Base-by-base conservation (phyloP, 2,888 invertebrate genomes). In the Drosophila vallismaia region DNA sequence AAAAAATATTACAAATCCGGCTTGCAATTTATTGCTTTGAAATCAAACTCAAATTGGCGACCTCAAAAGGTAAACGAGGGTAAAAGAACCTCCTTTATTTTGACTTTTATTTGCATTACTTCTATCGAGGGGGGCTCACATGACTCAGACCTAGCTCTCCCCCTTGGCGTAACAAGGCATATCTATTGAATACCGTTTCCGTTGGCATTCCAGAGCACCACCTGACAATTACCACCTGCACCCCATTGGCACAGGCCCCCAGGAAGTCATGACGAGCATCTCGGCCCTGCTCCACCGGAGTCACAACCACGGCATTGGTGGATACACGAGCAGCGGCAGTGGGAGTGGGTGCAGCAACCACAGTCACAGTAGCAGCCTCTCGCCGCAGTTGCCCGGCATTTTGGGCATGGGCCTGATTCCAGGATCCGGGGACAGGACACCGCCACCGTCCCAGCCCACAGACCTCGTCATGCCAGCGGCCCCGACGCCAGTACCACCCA, bases 261-360 rank as follows among this genome's bases (percentile, higher is more conserved):
- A 14, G 38, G 31, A 38, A 53, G 64, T 42, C 64, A 88, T 84
- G 88, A 71, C 88, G 40, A 88, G 88, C 79, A 85, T 86, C 66
- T 84, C 84, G 57, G 71, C 86, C 31, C 67, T 85, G 57, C 72
- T 87, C 71, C 87, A 86, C 28, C 79, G 88, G 62, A 86, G 76
- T 59, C 82, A 86, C 73, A 68, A 58, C 12, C 70, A 76, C 62
- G 62, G 69, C 60, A 80, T 68, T 58, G 77, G 49, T 28, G 86
- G 88, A 9, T 87, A 88, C 54, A 81, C 78, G 33, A 86, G 77
- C 76, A 86, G 85, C 54, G 74, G 77, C 71, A 86, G 85, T 53
- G 74, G 77, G 56, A 66, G 68, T 54, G 74, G 77, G 52, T 63
- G 68, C 71, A 66, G 54, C 69, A 84, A 75, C 49, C 77, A 76